Evolutionary conservation across 1,140 invertebrate genomes (phyloP), one percentile per base, ranked within the genome.

Genomic region (Dufourea novaeangliae): DNA sequence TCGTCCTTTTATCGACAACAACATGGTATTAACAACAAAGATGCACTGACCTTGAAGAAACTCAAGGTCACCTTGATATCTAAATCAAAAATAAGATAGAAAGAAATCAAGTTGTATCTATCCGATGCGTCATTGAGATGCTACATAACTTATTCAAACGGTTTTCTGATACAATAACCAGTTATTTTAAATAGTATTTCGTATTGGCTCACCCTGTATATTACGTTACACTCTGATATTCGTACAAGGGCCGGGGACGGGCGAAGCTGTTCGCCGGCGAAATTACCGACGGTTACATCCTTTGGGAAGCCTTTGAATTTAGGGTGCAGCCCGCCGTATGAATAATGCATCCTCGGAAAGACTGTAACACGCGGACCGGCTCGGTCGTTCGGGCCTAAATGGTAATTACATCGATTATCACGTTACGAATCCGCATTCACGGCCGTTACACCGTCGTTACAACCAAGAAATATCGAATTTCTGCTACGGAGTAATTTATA

Each of bases 291-390:
- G 80, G 77, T 76, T 80, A 84, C 80, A 84, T 83, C 80, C 82
- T 84, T 75, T 83, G 82, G 82, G 82, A 83, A 84, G 77, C 82
- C 78, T 69, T 74, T 70, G 61, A 85, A 85, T 84, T 82, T 80
- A 83, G 83, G 82, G 72, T 70, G 69, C 63, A 78, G 57, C 64
- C 67, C 27, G 63, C 25, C 57, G 52, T 46, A 85, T 85, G 79
- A 81, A 85, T 78, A 82, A 83, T 83, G 80, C 80, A 83, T 79
- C 41, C n/a, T n/a, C 44, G 54, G 70, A 79, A 78, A 62, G 63
- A 57, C 44, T 41, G 56, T 64, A 77, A 73, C 63, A 52, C 37
- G 63, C n/a, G n/a, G n/a, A n/a, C n/a, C n/a, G n/a, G 32, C 17
- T 27, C 59, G 63, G 54, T 54, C 66, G 41, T 25, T 27, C 54